Conservation (phyloP, 1,140 invertebrate species). For the Macrobrachium nipponense region DNA sequence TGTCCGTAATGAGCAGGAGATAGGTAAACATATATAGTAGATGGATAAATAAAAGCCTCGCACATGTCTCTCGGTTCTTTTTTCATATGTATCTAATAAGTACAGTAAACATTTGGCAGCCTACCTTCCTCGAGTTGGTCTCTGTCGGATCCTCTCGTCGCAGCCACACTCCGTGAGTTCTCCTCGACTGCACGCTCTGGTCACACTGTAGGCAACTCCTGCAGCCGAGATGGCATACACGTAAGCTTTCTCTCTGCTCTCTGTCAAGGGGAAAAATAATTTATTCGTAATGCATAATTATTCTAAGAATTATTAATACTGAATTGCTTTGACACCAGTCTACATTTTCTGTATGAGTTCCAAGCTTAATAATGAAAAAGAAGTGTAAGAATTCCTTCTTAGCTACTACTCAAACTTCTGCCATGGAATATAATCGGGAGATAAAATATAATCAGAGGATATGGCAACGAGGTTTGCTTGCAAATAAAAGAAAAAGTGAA, state of each 20-base stretch:
- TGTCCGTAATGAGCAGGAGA: too few relatives aligned
- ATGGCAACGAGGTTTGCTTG: too few relatives aligned
- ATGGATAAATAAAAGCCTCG: background rate
- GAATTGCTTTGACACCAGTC: too few relatives aligned
- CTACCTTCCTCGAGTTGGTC: slow-evolving; percentile 76
- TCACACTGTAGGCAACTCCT: slow-evolving; percentile 90
- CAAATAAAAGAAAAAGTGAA: too few relatives aligned
- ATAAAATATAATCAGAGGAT: too few relatives aligned
- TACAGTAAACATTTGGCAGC: background rate
- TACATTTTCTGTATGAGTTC: too few relatives aligned
- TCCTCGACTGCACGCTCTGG: slow-evolving; percentile 83
- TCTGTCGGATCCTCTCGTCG: slow-evolving; percentile 80
- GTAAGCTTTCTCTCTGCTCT: slow-evolving; percentile 85
- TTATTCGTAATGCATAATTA: background rate
- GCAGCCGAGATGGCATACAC: slow-evolving; percentile 88
- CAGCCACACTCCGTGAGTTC: slow-evolving; percentile 90
- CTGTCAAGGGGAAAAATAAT: slow-evolving; percentile 69
- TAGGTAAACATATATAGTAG: too few relatives aligned
- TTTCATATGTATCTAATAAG: background rate
- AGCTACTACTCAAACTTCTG: too few relatives aligned
- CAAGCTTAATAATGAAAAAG: too few relatives aligned
- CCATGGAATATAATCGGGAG: too few relatives aligned
- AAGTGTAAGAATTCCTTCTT: too few relatives aligned
- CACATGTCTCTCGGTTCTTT: background rate
- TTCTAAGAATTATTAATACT: too few relatives aligned